Percentiles rank a stretch among this genome's conserved stretches.
These are phyloP conservation scores for Corythornis madagascariensis DNA, from an alignment of 2,113 vertebrate species.

Conservation along the genomic window DNA sequence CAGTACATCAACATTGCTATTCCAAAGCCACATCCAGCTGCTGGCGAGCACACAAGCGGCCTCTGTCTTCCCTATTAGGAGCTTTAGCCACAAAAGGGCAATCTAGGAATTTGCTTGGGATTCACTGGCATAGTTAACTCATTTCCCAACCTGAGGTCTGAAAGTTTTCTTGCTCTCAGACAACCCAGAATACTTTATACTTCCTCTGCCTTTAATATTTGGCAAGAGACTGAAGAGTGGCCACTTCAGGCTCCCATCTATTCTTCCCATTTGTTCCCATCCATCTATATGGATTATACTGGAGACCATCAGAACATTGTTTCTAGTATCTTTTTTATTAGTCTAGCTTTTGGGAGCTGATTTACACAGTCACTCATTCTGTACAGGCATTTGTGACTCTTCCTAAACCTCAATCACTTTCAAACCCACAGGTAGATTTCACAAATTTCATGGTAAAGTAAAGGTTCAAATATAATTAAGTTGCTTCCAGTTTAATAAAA, in stretches of 20 bases:
- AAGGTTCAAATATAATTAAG: neutral
- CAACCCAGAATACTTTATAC: neutral
- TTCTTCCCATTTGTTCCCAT: neutral
- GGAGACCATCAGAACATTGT: neutral
- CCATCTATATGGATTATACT: no score
- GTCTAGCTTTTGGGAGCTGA: neutral
- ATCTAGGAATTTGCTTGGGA: neutral
- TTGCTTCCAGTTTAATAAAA: neutral
- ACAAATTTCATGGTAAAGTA: neutral
- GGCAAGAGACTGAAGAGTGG: neutral
- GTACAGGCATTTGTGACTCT: neutral
- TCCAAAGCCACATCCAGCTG: neutral
- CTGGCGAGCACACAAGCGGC: neutral
- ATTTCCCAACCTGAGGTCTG: neutral
- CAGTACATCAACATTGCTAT: neutral
- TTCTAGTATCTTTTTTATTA: neutral
- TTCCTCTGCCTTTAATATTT: neutral
- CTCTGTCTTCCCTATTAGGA: neutral
- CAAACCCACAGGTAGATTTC: neutral
- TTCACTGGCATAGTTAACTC: neutral
- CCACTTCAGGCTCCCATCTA: rapidly evolving
- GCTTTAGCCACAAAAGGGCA: neutral
- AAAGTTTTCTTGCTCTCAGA: neutral
- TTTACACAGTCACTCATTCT: neutral
- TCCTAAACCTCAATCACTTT: neutral